Conservation (phyloP, 2,888 invertebrate species). For the Chaetogeoica ovagalla region DNA sequence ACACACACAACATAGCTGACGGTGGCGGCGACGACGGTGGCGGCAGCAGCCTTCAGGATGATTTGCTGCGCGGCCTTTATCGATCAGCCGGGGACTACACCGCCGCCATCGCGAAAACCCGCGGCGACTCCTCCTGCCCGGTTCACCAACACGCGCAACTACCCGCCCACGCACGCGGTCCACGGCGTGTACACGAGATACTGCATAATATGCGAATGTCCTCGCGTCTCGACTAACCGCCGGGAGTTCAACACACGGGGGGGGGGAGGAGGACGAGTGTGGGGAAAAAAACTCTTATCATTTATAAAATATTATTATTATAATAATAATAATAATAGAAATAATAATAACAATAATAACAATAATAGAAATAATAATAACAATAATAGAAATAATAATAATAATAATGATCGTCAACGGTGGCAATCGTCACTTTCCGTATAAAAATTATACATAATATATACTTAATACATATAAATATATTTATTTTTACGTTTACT, state of each 20-base stretch:
- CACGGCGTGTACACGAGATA: conserved; percentile 12
- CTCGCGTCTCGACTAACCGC: conserved; percentile 9
- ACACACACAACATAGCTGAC: not conserved
- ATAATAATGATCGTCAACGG: no score
- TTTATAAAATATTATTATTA: no score
- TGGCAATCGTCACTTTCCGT: no score
- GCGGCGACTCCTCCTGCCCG: no score
- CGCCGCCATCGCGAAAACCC: conserved; percentile 18
- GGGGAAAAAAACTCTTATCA: no score
- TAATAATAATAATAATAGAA: no score
- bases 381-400: no score
- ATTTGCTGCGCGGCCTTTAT: conserved; percentile 51
- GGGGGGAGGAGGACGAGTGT: not conserved
- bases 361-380: no score
- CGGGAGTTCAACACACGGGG: not conserved
- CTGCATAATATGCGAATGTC: conserved; percentile 16
- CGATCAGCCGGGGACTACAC: conserved; percentile 51
- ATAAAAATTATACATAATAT: no score
- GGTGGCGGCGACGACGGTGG: conserved; percentile 3
- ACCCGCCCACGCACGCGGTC: conserved; percentile 26
- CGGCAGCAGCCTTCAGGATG: conserved; percentile 41
- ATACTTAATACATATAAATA: no score
- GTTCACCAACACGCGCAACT: conserved; percentile 12
- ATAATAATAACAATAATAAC: no score
- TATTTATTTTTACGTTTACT: no score